Evolutionary conservation across 2,113 vertebrate species (phyloP).

Genomic region (Gymnogyps californianus): DNA sequence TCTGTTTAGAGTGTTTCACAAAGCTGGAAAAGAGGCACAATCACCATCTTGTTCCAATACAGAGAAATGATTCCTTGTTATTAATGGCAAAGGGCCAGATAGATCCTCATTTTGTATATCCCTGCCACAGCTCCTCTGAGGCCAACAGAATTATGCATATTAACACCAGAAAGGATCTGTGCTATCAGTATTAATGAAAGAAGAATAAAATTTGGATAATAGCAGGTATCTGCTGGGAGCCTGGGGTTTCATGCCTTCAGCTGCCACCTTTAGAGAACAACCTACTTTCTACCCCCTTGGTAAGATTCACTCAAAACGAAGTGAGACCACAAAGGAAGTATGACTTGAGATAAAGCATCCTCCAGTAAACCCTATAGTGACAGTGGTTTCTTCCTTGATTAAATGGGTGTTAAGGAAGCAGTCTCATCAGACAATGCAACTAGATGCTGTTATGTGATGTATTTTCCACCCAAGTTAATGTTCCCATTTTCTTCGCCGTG

Average conservation of each 20-base stretch:
- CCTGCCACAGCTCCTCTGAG: background rate
- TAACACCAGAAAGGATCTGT: background rate
- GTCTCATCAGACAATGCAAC: background rate
- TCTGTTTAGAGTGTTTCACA: constrained; percentile 5
- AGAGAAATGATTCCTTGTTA: constrained; percentile 19
- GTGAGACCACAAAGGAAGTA: background rate
- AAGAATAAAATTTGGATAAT: background rate
- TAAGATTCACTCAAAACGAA: background rate
- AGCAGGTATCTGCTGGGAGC: background rate
- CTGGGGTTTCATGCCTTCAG: background rate
- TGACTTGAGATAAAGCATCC: background rate
- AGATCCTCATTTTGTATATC: background rate
- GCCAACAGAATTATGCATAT: background rate
- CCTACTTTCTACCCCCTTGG: background rate
- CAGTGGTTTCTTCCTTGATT: background rate
- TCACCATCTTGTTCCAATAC: constrained; percentile 27
- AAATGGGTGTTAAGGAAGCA: background rate
- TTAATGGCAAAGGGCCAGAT: constrained; percentile 28
- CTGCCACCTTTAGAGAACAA: background rate
- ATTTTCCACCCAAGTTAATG: background rate
- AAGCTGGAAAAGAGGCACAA: constrained; percentile 1
- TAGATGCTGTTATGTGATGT: background rate
- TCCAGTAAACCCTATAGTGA: background rate
- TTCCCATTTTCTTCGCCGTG: background rate
- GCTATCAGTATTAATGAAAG: constrained; percentile 1